Conservation (phyloP, 1,140 invertebrate genomes). For the Bombus haemorrhoidalis region DNA sequence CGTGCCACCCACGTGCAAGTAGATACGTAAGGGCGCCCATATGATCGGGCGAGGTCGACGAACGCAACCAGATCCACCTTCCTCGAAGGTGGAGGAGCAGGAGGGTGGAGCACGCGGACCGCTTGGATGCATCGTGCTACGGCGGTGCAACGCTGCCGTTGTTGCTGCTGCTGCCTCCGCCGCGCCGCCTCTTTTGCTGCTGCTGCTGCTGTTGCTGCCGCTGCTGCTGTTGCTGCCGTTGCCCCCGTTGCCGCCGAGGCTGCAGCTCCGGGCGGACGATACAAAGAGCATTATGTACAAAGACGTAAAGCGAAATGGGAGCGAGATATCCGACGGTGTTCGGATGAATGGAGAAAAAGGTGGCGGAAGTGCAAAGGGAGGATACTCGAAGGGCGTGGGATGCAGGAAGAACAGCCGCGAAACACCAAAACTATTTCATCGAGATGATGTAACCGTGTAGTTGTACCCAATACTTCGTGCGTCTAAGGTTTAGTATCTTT, state of each 20-base stretch:
- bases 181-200: slow-evolving; percentile 42
- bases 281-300: slow-evolving; percentile 78
- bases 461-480: background rate
- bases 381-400: slow-evolving; percentile 32
- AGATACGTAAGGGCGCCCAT: slow-evolving; percentile 52
- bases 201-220: slow-evolving; percentile 21
- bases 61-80: slow-evolving; percentile 66
- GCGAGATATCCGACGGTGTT: slow-evolving; percentile 73
- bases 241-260: slow-evolving; percentile 23
- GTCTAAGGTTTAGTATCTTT: background rate
- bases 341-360: slow-evolving; percentile 72
- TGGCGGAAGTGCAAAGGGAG: slow-evolving; percentile 36
- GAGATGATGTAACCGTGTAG: background rate
- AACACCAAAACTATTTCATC: slow-evolving; percentile 35
- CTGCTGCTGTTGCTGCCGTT: background rate
- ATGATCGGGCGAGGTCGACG: slow-evolving; percentile 69
- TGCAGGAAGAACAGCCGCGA: slow-evolving; percentile 38
- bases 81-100: slow-evolving; percentile 28
- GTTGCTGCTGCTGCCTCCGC: slow-evolving; percentile 32
- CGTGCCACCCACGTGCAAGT: slow-evolving; percentile 63
- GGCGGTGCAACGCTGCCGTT: slow-evolving; percentile 26
- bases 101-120: slow-evolving; percentile 21
- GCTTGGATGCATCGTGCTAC: slow-evolving; percentile 32
- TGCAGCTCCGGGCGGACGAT: slow-evolving; percentile 65
- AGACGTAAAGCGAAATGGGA: slow-evolving; percentile 77